Conservation (phyloP, 2,888 invertebrate species). For the Entomobrya multifasciata region DNA sequence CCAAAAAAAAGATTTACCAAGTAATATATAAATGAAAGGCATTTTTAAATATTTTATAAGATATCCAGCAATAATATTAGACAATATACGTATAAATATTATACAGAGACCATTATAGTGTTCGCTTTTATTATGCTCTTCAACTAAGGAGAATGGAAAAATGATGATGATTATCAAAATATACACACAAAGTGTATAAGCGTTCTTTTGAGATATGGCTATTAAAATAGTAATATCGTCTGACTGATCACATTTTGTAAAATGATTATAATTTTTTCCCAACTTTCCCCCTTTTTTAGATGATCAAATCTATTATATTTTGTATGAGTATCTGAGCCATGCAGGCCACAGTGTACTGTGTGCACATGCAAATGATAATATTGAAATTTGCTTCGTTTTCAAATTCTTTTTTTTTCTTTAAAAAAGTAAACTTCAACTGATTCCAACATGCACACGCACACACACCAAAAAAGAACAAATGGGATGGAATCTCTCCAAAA, state of each 20-base stretch:
- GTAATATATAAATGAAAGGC: too few species aligned
- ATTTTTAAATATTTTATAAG: background rate
- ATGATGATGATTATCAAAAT: background rate
- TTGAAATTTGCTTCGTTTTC: slow-evolving; percentile 9
- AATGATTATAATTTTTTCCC: background rate
- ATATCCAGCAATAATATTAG: too few species aligned
- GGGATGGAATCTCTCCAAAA: slow-evolving; percentile 61
- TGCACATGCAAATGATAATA: background rate
- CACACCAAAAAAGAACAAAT: background rate
- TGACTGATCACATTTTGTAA: background rate
- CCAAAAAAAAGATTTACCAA: too few species aligned
- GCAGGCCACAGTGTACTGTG: background rate
- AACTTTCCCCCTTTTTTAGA: background rate
- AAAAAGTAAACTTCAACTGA: background rate
- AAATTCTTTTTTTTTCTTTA: background rate
- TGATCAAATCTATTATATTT: background rate
- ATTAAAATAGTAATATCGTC: too few species aligned
- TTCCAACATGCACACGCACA: too few species aligned
- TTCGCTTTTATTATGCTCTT: background rate
- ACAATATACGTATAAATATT: too few species aligned
- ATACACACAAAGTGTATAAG: too few species aligned
- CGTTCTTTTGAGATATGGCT: background rate
- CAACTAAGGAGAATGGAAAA: background rate
- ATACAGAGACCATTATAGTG: too few species aligned
- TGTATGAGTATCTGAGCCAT: background rate